A percentile compares a stretch with the other conserved stretches of the same genome.
phyloP scores from a whole-genome alignment of 1,140 invertebrate genomes.

The Charaxes varanes region DNA sequence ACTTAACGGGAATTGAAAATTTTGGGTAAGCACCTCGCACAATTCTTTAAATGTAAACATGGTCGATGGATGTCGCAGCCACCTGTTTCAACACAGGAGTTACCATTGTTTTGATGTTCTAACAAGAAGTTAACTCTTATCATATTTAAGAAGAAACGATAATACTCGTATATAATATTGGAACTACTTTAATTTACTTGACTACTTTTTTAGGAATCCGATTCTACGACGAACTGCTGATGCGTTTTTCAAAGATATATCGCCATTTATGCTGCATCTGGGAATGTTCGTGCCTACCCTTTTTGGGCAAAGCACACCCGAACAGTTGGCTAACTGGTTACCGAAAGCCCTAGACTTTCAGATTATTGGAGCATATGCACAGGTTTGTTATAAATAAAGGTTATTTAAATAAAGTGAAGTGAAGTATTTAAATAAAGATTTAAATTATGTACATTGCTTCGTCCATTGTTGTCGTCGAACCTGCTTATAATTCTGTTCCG shows the following conservation, averaged over 20 bases:
- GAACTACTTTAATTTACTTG: no score
- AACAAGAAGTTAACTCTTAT: background rate
- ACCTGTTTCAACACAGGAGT: no score
- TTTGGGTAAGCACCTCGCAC: conserved; percentile 35
- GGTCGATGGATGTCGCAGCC: no score
- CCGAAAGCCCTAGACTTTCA: conserved; percentile 84
- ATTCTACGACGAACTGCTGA: conserved; percentile 38
- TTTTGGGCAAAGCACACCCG: conserved; percentile 88
- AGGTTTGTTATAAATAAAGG: conserved; percentile 70
- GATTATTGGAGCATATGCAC: conserved; percentile 94
- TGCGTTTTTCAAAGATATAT: conserved; percentile 55
- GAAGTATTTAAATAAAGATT: no score
- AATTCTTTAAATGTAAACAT: no score
- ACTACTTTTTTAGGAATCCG: conserved; percentile 20
- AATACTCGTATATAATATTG: background rate
- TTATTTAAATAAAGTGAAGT: no score
- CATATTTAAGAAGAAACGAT: background rate
- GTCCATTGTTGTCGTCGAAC: no score
- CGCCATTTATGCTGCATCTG: conserved; percentile 80
- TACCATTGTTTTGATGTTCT: background rate
- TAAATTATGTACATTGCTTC: no score
- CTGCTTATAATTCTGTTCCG: no score
- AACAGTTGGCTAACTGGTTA: conserved; percentile 91
- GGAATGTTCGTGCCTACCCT: conserved; percentile 95
- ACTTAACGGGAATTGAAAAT: conserved; percentile 39